Base-by-base conservation (phyloP, 2,888 invertebrate species). In the Cantharis flavilabris region DNA sequence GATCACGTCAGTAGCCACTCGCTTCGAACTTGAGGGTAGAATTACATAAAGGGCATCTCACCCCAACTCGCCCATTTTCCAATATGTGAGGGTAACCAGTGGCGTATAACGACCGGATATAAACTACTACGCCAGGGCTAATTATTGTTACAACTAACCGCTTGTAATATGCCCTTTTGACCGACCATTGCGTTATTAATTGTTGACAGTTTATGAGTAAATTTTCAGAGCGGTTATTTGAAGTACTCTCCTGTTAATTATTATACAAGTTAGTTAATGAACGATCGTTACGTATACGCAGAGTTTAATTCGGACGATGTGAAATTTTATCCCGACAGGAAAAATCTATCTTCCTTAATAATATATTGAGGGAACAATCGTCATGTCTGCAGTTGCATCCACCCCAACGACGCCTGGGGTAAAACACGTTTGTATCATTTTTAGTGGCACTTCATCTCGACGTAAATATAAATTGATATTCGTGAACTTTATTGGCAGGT, bases 1-100 rank as follows among this genome's bases (percentile, higher is more conserved):
- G 87, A 87, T 87, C 87, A 86, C 86, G 86, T 87, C 87, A 87
- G 86, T 86, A 85, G 86, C 86, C 86, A 86, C 86, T 87, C 86
- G 85, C 83, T 85, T 86, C 70, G 73, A 76, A 75, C 85, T 85
- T 85, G 85, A 85, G 84, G 82, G 83, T 82, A 79, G 82, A 81
- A 84, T 85, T 84, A 85, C 85, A 86, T 86, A 86, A 86, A 86
- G 83, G 83, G 80, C 80, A 80, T 80, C 77, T 79, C 80, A 71
- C 81, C 64, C 76, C 69, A 73, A 70, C 77, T 75, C 67, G 72
- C 78, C 72, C 76, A 78, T 76, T 75, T 73, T 77, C 73, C 79
- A 71, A 80, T 78, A 78, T 81, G 76, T 79, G 76, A 78, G 82
- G 83, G 83, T 83, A 81, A 73, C 78, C 83, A 84, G 82, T 82